These are phyloP conservation scores for Suricata suricatta DNA, from an alignment of 2,113 vertebrate species.

Conservation along the genomic window DNA sequence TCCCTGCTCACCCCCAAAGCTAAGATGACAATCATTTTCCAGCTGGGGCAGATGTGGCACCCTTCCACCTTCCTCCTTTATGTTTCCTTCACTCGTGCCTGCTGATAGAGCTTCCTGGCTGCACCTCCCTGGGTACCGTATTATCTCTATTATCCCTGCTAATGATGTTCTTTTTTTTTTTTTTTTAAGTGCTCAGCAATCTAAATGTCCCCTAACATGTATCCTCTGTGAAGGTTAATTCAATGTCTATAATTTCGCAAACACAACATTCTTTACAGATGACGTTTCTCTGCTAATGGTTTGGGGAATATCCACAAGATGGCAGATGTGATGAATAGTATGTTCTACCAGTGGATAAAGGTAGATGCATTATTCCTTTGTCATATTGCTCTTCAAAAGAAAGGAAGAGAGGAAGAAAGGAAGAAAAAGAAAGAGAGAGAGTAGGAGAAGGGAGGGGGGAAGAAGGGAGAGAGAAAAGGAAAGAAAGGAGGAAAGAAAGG, in stretches of 20 bases:
- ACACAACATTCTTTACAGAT: background rate
- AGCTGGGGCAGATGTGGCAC: background rate
- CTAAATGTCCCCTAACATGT: background rate
- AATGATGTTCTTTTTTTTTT: background rate
- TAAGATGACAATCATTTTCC: fast-evolving
- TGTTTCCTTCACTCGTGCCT: background rate
- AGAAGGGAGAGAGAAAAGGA: too few species aligned
- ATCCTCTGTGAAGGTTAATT: background rate
- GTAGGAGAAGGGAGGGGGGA: background rate
- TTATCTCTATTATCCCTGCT: background rate
- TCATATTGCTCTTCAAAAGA: background rate
- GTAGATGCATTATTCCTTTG: background rate
- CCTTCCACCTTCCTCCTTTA: background rate
- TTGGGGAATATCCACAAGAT: background rate
- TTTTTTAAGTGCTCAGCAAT: background rate
- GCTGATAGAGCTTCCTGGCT: background rate
- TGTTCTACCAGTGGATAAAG: background rate
- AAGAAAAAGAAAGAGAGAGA: too few species aligned
- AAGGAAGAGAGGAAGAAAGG: too few species aligned
- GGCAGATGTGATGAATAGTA: background rate
- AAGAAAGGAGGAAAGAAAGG: background rate
- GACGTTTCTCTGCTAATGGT: background rate
- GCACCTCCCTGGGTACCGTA: background rate
- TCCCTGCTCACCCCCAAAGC: background rate
- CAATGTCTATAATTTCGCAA: background rate